Evolutionary conservation across 2,113 vertebrate genomes (phyloP), one percentile per base, ranked within the genome.

Genomic region (Balaeniceps rex): DNA sequence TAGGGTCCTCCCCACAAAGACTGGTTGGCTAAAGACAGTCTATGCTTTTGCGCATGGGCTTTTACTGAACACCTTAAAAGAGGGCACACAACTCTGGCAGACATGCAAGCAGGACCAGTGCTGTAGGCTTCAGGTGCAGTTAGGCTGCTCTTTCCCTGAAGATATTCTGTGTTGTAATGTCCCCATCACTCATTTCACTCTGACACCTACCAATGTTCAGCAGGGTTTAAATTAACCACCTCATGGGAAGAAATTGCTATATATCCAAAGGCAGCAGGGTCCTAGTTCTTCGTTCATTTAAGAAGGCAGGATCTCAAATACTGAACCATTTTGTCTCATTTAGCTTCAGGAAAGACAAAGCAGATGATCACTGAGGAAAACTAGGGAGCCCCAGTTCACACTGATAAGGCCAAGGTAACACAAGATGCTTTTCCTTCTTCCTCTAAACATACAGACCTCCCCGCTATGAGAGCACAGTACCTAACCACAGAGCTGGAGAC

Each of bases 41-140:
- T 29, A 4, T n/a, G 33, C 47, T 81, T 83, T 51, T 46, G 19
- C 68, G 16, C 0, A 0, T 10, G 11, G 25, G 6, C 5, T 87
- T 33, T 49, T 44, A 86, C 7, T 47, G 31, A 26, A 38, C 26
- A 64, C 14, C 36, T 28, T n/a, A 38, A 60, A 54, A 90, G 12
- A 57, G 18, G 40, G 25, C 23, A 82, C 42, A 54, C 42, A 71
- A 23, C 28, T 15, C 57, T 29, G 15, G 40, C 71, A 88, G 63
- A 49, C 9, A 2, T 3, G 10, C 11, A 17, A 78, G 28, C 19
- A 34, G 34, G 14, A 80, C 6, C 19, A 46, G 19, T 33, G 40
- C 44, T 36, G 14, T 3, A 66, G 49, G 12, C 8, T 84, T 78
- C 52, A 60, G 31, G n/a, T 34, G 51, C 34, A 40, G 24, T 44